Base-by-base conservation (phyloP, 2,888 invertebrate species). In the Amphipyra berbera region DNA sequence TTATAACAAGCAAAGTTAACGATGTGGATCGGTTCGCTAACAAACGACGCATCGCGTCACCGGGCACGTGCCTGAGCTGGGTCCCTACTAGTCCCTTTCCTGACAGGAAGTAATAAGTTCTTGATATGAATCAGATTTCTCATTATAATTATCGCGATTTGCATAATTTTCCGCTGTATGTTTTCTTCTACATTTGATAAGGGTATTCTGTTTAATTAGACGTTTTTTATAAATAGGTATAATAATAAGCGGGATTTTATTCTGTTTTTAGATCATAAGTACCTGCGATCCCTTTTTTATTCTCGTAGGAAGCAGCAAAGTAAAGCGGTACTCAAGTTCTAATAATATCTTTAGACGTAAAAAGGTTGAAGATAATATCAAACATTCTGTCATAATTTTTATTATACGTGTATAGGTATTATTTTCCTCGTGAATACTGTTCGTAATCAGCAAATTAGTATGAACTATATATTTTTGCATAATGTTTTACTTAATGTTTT, bases 1-100 rank as follows among this genome's bases (percentile, higher is more conserved):
- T 21, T 91, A 89, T 92, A 93, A 93, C 90, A 90, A 92, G 93
- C 88, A 86, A 90, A 93, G 91, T 92, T 92, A 89, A 91, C 90
- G 89, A 89, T 85, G 86, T 86, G 84, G 84, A 88, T 84, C 85
- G 73, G 73, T 83, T 81, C 77, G 76, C 76, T 82, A 81, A 84
- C 85, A 86, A 90, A 87, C 83, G 85, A 82, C 70, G 79, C 78
- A 80, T 82, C 84, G 83, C 83, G 84, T 85, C 87, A 86, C 76
- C 83, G 77, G 74, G 69, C 81, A 76, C 69, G 72, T 74, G 74
- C 73, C 69, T 70, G 67, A 67, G 70, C 79, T 73, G 50, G 72
- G 63, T 72, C 47, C 61, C 50, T 61, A 52, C 59, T 50, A 62
- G 68, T 70, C 67, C 67, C 57, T 71, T 56, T 50, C 53, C 61